phyloP scores from a whole-genome alignment of 2,797 vertebrate species.

The Poeciliopsis turneri region DNA sequence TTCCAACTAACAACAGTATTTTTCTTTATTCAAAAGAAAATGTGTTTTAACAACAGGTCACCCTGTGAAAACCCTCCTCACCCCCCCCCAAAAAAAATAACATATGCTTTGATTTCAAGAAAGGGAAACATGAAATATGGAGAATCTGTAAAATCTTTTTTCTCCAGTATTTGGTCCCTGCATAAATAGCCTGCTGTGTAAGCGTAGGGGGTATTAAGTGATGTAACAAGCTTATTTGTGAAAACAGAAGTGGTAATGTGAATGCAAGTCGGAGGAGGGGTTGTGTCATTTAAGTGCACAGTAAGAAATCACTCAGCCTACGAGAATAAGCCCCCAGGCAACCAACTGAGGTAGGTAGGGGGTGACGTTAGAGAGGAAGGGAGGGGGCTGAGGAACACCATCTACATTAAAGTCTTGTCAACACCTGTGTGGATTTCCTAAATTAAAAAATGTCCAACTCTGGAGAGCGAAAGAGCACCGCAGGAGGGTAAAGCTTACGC shows the following conservation, averaged over 20 bases:
- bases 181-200: conserved; percentile 53
- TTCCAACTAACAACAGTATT: neutral
- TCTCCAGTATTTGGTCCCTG: conserved; percentile 41
- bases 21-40: conserved; percentile 17
- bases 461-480: conserved; percentile 27
- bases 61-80: neutral
- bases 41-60: conserved; percentile 2
- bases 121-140: conserved; percentile 23
- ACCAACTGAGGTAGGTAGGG: conserved; percentile 47
- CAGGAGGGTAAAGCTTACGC: conserved; percentile 14
- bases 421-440: conserved; percentile 69
- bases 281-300: conserved; percentile 61
- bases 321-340: conserved; percentile 52
- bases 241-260: conserved; percentile 59
- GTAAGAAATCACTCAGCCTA: conserved; percentile 67
- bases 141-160: conserved; percentile 48
- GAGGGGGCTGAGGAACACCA: conserved; percentile 43
- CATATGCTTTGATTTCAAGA: conserved; percentile 24
- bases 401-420: conserved; percentile 60
- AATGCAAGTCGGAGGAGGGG: conserved; percentile 26
- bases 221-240: conserved; percentile 70
- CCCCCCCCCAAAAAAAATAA: neutral
- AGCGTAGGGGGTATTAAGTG: conserved; percentile 49
- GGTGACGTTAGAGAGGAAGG: conserved; percentile 15
- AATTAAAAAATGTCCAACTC: conserved; percentile 65